Percentiles rank a stretch among this genome's conserved stretches.
Evolutionary conservation across 2,888 invertebrate species (phyloP).

Genomic region (Xestia xanthographa): DNA sequence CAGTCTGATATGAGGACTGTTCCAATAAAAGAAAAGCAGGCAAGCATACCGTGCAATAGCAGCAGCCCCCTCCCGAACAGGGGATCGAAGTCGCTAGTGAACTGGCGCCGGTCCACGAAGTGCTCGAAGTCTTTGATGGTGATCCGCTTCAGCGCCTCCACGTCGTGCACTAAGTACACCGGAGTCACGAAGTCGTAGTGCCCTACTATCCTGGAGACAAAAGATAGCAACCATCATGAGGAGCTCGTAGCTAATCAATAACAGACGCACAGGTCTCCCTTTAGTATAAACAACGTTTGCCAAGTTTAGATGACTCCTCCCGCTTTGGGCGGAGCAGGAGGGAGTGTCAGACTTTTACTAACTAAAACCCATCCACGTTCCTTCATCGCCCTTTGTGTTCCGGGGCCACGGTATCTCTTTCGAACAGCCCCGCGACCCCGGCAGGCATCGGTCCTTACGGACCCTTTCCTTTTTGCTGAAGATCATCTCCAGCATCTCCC

Average conservation of each 20-base stretch:
- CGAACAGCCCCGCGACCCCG: no score
- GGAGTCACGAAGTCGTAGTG: constrained; percentile 46
- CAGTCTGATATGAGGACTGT: not conserved
- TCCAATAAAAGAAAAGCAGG: not conserved
- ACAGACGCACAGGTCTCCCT: not conserved
- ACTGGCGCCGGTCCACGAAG: constrained; percentile 83
- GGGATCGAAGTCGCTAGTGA: constrained; percentile 77
- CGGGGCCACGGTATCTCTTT: no score
- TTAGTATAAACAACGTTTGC: no score
- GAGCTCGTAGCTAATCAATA: not conserved
- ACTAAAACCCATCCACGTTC: no score
- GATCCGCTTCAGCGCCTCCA: constrained; percentile 86
- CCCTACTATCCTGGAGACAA: constrained; percentile 49
- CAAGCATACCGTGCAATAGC: constrained; percentile 80
- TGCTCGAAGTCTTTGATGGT: constrained; percentile 89
- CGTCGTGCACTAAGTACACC: constrained; percentile 80
- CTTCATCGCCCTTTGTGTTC: no score
- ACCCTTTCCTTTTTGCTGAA: no score
- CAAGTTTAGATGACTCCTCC: no score
- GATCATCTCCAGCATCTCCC: no score
- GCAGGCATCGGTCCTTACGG: no score
- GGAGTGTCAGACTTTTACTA: no score
- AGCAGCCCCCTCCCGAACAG: constrained; percentile 87
- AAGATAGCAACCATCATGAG: not conserved
- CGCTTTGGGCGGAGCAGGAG: no score